Evolutionary conservation across 2,797 vertebrate species (phyloP).

Genomic region (Hapalemur alaotrensis): DNA sequence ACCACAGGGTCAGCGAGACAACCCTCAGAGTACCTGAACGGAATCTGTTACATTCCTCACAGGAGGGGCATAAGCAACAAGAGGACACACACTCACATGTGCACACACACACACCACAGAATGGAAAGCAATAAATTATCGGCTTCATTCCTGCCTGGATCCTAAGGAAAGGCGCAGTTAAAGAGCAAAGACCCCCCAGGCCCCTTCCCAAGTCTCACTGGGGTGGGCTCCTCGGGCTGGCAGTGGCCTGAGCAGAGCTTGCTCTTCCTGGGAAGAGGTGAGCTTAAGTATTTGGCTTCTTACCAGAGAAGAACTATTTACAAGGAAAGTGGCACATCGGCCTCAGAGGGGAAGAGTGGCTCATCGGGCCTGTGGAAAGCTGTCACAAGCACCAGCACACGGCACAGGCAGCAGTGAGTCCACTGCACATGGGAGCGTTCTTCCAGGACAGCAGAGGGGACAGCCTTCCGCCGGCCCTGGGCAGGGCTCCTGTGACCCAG

Average conservation of each 20-base stretch:
- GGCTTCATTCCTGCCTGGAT: slow-evolving; percentile 30
- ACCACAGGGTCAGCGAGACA: slow-evolving; percentile 41
- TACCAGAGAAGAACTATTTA: slow-evolving; percentile 45
- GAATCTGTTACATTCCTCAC: slow-evolving; percentile 50
- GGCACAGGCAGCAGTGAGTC: neutral
- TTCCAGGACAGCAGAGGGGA: neutral
- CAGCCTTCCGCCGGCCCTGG: neutral
- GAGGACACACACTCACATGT: neutral
- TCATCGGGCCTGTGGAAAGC: neutral
- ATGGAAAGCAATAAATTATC: slow-evolving; percentile 79
- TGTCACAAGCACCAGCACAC: fast-evolving
- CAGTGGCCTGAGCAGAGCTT: neutral
- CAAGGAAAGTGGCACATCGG: neutral
- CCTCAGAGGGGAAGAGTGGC: neutral
- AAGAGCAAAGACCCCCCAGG: neutral
- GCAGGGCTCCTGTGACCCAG: neutral
- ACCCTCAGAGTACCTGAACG: slow-evolving; percentile 69
- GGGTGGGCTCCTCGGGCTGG: neutral
- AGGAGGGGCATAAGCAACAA: neutral
- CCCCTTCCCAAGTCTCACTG: neutral
- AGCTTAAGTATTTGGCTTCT: slow-evolving; percentile 61
- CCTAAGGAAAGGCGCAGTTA: slow-evolving; percentile 9
- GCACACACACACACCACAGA: neutral
- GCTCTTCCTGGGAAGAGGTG: slow-evolving; percentile 27
- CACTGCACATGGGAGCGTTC: fast-evolving